Base-by-base conservation (phyloP, 1,140 invertebrate species). In the Euschistus heros region DNA sequence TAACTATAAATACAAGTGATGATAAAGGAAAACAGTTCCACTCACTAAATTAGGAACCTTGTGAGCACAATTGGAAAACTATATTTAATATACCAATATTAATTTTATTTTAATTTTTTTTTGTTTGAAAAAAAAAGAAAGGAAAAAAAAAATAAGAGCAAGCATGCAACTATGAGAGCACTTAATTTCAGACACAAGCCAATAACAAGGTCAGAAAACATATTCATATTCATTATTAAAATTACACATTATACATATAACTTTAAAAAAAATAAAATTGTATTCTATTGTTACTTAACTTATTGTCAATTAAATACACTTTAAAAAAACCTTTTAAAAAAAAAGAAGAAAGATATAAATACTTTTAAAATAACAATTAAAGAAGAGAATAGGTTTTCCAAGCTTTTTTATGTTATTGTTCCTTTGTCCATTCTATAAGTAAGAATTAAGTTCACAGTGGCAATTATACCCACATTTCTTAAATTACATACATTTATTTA, bases 1-100 rank as follows among this genome's bases (percentile, higher is more conserved):
- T 57, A 24, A 24, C 24, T 26, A 57, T 57, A 57, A 57, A 57
- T 57, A 57, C 54, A 61, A 61, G 59, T 61, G 59, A 61, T 61
- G 59, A 61, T 61, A 61, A 6, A 42, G 30, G 59, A 61, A 61
- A 30, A 26, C 22, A 37, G 59, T 61, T 61, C 59, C 59, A 18
- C 4, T 37, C n/a, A 44, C n/a, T 37, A 61, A 57, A 61, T 61
- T 37, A 61, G 59, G 59, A 61, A 37, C 59, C 42, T 42, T 61
- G 59, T 61, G 30, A 61, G 59, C 59, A 33, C 3, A 61, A 61
- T 37, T 61, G 59, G 17, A 61, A 42, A 61, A 18, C 14, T 18
- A 61, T 15, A 1, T 2, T 42, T 7, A 54, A 54, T 17, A 54
- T 14, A 22, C 24, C 50, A 54, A 54, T 54, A n/a, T n/a, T n/a